Conservation (phyloP, 2,797 vertebrate genomes). For the Ctenosaura bakeri region DNA sequence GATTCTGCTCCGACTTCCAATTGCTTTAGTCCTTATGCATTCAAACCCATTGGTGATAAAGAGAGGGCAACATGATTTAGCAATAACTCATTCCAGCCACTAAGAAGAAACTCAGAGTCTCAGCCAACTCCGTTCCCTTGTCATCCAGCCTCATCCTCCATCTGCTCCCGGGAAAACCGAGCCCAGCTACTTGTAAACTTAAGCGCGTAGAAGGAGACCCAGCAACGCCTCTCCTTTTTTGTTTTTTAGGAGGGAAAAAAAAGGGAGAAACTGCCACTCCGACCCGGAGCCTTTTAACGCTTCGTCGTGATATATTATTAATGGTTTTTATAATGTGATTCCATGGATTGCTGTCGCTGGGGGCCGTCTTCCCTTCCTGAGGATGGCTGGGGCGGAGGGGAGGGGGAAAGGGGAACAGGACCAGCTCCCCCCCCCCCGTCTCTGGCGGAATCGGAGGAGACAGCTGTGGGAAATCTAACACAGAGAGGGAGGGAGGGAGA, state of each 20-base stretch:
- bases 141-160: neutral
- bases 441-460: neutral
- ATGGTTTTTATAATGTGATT: neutral
- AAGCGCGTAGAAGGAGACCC: neutral
- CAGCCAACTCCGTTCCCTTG: neutral
- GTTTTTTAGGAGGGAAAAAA: neutral
- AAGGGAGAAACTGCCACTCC: neutral
- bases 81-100: neutral
- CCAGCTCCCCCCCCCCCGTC: neutral
- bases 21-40: neutral
- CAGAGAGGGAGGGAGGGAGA: neutral
- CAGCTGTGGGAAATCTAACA: neutral
- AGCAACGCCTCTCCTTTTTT: neutral
- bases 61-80: too few species aligned
- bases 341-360: neutral
- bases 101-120: neutral
- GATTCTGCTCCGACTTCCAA: neutral
- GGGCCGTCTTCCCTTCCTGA: neutral
- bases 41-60: neutral
- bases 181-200: constrained; percentile 16
- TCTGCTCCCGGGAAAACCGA: neutral
- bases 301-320: fast-evolving
- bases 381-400: neutral
- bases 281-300: neutral
- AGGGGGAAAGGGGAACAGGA: neutral